phyloP scores from a whole-genome alignment of 1,140 invertebrate genomes.

The Nephila pilipes region DNA sequence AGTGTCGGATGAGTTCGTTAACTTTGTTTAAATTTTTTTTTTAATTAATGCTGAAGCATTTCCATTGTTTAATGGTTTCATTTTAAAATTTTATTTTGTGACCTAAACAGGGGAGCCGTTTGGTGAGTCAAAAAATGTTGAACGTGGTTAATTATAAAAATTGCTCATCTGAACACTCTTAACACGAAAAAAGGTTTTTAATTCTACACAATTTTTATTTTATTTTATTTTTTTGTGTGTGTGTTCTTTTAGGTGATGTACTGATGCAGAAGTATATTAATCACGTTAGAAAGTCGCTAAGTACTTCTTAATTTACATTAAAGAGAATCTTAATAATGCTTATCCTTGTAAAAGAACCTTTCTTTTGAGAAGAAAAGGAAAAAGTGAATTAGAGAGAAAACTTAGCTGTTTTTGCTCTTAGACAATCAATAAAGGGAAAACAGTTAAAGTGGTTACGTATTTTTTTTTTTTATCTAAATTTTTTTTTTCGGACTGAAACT shows the following conservation, averaged over 20 bases:
- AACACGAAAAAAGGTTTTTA: not conserved
- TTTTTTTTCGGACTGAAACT: not conserved
- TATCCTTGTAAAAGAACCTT: conserved; percentile 16
- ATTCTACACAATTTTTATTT: conserved; percentile 5
- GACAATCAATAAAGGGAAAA: conserved; percentile 47
- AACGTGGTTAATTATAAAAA: conserved; percentile 49
- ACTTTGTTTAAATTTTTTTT: not conserved
- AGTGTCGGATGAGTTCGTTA: not conserved
- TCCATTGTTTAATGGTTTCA: not conserved
- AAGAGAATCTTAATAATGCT: conserved; percentile 37
- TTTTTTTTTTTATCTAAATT: not conserved
- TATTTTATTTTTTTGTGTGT: not conserved
- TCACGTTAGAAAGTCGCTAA: conserved; percentile 53
- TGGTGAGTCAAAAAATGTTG: not conserved
- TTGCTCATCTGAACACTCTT: conserved; percentile 44
- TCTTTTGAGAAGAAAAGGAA: not conserved
- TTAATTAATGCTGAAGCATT: not conserved
- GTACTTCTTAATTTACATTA: conserved; percentile 60
- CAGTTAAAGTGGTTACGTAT: conserved; percentile 20
- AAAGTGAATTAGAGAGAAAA: not conserved
- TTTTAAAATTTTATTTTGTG: not conserved
- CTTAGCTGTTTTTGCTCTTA: not conserved
- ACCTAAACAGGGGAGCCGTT: not conserved
- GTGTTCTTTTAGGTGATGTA: conserved; percentile 7
- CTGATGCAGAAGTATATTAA: conserved; percentile 34